Evolutionary conservation across 2,888 invertebrate species (phyloP).

Genomic region (Drosophila greeni): DNA sequence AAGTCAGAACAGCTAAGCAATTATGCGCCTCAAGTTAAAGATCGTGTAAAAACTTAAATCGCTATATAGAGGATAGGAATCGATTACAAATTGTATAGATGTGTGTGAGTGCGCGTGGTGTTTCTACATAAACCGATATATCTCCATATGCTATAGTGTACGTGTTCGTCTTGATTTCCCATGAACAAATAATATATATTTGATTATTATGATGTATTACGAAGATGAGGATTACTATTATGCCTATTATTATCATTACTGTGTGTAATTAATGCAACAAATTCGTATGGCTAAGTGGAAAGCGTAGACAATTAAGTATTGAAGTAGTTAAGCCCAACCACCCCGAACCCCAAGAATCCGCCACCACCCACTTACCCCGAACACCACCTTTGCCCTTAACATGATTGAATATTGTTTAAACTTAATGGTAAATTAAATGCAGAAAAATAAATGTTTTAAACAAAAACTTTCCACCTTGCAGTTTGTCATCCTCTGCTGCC

Average conservation of each 20-base stretch:
- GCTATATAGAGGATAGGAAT: conserved; percentile 28
- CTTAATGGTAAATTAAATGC: conserved; percentile 62
- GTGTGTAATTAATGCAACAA: conserved; percentile 68
- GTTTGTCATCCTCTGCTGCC: background rate
- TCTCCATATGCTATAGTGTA: conserved; percentile 44
- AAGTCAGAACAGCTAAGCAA: conserved; percentile 27
- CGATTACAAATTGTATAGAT: conserved; percentile 46
- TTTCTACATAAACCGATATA: conserved; percentile 19
- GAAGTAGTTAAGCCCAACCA: conserved; percentile 56
- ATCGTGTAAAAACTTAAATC: conserved; percentile 39
- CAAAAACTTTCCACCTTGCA: conserved; percentile 15
- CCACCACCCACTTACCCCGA: background rate
- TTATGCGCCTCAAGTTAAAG: conserved; percentile 41
- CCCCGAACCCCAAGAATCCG: conserved; percentile 5
- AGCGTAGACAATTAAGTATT: conserved; percentile 65
- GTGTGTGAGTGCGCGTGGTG: conserved; percentile 29
- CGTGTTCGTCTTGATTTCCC: conserved; percentile 65
- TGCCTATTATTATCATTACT: conserved; percentile 60
- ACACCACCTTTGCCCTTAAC: conserved; percentile 53
- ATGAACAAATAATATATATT: conserved; percentile 60
- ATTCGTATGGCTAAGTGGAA: conserved; percentile 55
- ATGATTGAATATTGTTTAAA: conserved; percentile 72
- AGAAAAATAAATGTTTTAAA: conserved; percentile 73
- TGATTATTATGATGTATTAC: conserved; percentile 47
- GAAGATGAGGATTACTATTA: conserved; percentile 30